Conservation (phyloP, 2,888 invertebrate species). For the Chironomus riparius region DNA sequence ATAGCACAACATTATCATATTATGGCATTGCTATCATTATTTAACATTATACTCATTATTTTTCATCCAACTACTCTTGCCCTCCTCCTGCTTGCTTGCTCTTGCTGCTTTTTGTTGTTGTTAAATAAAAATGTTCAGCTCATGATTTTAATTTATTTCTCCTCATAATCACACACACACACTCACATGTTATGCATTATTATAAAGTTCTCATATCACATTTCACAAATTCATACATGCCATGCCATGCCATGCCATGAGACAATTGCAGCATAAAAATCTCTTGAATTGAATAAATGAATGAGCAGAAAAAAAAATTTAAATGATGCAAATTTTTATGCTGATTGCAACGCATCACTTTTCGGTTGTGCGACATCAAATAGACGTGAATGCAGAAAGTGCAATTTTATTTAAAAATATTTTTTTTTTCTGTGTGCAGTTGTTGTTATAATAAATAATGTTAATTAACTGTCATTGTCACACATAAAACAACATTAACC, state of each 20-base stretch:
- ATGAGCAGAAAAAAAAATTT: neutral
- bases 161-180: neutral
- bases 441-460: slow-evolving; percentile 19
- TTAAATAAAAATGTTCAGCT: slow-evolving; percentile 11
- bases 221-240: neutral
- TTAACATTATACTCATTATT: neutral
- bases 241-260: neutral
- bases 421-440: neutral
- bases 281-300: neutral
- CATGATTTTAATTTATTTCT: slow-evolving; percentile 10
- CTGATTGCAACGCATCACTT: slow-evolving; percentile 20
- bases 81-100: neutral
- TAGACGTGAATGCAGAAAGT: neutral
- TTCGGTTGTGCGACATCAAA: neutral
- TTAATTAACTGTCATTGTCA: slow-evolving; percentile 27
- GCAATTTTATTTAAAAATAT: neutral
- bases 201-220: neutral
- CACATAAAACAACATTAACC: slow-evolving; percentile 14
- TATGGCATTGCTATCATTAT: neutral
- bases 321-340: slow-evolving; percentile 10
- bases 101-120: no score
- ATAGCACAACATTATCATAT: neutral
- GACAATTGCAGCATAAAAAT: neutral
- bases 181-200: no score
- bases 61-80: neutral